phyloP scores from a whole-genome alignment of 1,140 invertebrate genomes.

The Halyomorpha halys region DNA sequence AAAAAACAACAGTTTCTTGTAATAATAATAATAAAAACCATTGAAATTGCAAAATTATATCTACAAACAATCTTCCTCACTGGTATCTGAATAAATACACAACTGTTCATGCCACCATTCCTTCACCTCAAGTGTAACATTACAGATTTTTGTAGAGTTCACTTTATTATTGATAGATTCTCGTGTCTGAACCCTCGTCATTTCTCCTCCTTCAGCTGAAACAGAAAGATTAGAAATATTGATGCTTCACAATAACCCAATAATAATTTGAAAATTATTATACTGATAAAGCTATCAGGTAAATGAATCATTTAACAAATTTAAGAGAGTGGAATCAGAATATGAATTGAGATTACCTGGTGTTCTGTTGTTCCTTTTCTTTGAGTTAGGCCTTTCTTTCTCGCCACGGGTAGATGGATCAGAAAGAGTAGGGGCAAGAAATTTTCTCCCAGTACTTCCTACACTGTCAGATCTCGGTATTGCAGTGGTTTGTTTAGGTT shows the following conservation, averaged over 20 bases:
- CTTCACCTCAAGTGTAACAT: conserved; percentile 45
- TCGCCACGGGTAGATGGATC: conserved; percentile 67
- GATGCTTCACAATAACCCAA: not conserved
- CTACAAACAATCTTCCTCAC: conserved; percentile 40
- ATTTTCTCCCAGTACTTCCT: conserved; percentile 73
- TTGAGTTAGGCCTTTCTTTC: conserved; percentile 52
- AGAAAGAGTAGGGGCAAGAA: conserved; percentile 75
- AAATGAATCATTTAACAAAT: not conserved
- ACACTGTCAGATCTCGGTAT: conserved; percentile 66
- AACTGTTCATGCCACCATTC: conserved; percentile 58
- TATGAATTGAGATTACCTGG: not conserved
- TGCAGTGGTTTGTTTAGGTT: conserved; percentile 38
- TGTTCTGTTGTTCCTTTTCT: conserved; percentile 41
- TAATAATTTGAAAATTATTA: not conserved
- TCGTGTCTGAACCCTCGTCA: conserved; percentile 1
- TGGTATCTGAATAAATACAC: conserved; percentile 43
- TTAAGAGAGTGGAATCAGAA: not conserved
- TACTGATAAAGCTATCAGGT: not conserved
- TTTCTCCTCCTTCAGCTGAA: conserved; percentile 9
- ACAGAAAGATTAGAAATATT: not conserved
- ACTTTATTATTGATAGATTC: conserved; percentile 13
- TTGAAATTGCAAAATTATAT: not conserved
- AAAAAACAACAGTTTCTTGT: not conserved
- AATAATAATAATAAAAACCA: not conserved
- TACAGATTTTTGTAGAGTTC: conserved; percentile 41